Percentiles rank a stretch among this genome's conserved stretches.
Conservation (phyloP, 2,113 vertebrate species). For the Setophaga petechia region DNA sequence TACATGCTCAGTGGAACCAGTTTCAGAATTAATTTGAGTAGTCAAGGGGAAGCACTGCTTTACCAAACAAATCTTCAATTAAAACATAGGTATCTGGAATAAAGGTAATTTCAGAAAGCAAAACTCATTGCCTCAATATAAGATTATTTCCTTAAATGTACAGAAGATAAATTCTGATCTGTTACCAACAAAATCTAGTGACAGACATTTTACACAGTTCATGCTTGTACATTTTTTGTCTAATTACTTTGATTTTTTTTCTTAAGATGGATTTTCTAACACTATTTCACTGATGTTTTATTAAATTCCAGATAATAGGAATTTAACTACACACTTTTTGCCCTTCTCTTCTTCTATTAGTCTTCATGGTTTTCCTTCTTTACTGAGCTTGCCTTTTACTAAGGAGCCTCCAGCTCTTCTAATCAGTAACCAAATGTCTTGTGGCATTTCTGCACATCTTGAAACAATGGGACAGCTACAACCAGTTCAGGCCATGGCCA, state of each 20-base stretch:
- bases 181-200: neutral
- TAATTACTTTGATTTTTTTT: neutral
- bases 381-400: neutral
- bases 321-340: neutral
- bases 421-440: neutral
- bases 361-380: neutral
- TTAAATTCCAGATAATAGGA: neutral
- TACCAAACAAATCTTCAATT: neutral
- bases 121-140: neutral
- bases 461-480: neutral
- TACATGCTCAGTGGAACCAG: neutral
- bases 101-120: neutral
- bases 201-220: neutral
- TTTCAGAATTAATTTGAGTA: neutral
- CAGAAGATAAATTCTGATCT: neutral
- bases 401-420: neutral
- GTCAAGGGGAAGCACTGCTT: neutral
- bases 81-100: neutral
- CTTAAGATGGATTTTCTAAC: neutral
- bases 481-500: neutral
- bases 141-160: neutral
- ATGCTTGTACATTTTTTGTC: neutral
- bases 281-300: neutral
- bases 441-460: neutral
- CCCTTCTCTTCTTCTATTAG: neutral